Evolutionary conservation across 2,888 invertebrate species (phyloP), one percentile per base, ranked within the genome.

Genomic region (Trisateles emortualis): DNA sequence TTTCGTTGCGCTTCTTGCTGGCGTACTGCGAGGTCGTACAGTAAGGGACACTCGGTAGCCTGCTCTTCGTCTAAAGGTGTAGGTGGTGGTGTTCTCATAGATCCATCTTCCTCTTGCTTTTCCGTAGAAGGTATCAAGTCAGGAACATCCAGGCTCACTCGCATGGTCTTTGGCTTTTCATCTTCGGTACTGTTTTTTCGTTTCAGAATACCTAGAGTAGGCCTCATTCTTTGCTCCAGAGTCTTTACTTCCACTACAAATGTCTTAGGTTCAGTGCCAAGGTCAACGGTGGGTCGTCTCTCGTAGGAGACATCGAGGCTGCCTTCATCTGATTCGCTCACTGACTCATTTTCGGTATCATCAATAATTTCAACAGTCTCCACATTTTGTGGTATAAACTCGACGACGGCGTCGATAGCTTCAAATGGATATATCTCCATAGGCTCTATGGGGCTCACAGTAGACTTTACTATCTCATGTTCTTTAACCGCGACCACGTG

Each of bases 401-500:
- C 92, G 44, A 93, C 90, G 1, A 92, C 92, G 30, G 93, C 90
- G 71, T 94, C 94, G 39, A 92, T 74, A n/a, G 92, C 86, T 52
- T 93, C 94, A 0, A 92, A 90, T 0, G 94, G 92, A 57, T 91
- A 87, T 14, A 93, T 85, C 65, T 93, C 93, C 72, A 76, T 71
- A 10, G 85, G 81, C 42, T 87, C 86, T n/a, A 76, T 71, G 11
- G 85, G 79, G 47, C 76, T 78, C 17, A 96, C 95, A 53, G 94
- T 93, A 11, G 95, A 94, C 76, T 95, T 95, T 0, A 95, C 85
- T 43, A 96, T 95, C 81, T 96, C 96, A 74, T 93, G 94, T 74
- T 95, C 95, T 61, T 93, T 95, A 0, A 96, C 94, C 73, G 95
- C 96, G 10, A 96, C 96, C 63, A 96, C 91, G 65, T 94, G 94